Evolutionary conservation across 2,888 invertebrate species (phyloP).

Genomic region (Sicus ferrugineus): DNA sequence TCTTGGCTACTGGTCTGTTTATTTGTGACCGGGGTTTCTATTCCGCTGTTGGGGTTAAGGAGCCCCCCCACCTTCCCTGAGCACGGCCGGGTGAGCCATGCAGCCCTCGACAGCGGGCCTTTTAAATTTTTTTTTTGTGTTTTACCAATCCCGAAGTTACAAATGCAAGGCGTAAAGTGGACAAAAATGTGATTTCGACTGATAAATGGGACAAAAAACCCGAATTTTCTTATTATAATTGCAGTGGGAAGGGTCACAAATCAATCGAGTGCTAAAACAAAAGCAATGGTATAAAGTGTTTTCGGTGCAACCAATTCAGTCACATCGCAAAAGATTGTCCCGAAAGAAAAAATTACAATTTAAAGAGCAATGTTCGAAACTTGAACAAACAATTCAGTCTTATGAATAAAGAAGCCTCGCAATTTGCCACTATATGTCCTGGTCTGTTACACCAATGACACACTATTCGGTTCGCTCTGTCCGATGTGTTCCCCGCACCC

Average conservation of each 20-base stretch:
- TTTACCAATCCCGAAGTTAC: too few relatives aligned
- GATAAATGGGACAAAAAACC: not conserved
- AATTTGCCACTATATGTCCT: too few relatives aligned
- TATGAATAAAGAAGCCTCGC: conserved; percentile 13
- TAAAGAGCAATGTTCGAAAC: not conserved
- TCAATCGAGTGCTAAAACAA: conserved; percentile 19
- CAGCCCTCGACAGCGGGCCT: too few relatives aligned
- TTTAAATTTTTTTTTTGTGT: too few relatives aligned
- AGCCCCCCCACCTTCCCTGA: too few relatives aligned
- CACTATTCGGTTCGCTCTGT: too few relatives aligned
- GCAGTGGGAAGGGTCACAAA: conserved; percentile 13
- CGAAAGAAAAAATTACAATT: not conserved
- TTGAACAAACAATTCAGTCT: not conserved
- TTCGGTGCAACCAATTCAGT: conserved; percentile 3
- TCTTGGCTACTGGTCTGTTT: too few relatives aligned
- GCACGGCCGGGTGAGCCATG: too few relatives aligned
- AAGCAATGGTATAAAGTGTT: conserved; percentile 10
- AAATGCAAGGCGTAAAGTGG: not conserved
- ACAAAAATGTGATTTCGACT: not conserved
- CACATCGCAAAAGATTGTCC: conserved; percentile 10
- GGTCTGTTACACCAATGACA: too few relatives aligned
- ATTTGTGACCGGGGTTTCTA: too few relatives aligned
- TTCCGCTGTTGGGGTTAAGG: too few relatives aligned
- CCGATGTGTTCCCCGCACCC: too few relatives aligned
- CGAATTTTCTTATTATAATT: conserved; percentile 18